Conservation (phyloP, 2,797 vertebrate species). For the Octomys mimax region DNA sequence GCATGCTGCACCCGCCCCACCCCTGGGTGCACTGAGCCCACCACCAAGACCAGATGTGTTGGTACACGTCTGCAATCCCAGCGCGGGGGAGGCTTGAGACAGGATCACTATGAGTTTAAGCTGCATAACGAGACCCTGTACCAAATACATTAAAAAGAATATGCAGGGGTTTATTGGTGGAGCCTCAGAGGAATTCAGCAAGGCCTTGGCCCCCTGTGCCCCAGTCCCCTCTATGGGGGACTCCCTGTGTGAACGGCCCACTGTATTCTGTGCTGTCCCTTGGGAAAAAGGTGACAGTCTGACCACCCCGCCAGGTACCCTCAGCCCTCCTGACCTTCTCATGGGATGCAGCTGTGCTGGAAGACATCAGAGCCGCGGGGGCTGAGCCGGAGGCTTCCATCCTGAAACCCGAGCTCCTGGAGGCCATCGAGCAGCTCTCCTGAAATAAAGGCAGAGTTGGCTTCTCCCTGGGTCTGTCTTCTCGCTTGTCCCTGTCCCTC, state of each 20-base stretch:
- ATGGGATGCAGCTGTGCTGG: slow-evolving; percentile 94
- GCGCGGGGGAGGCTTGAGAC: too few species aligned
- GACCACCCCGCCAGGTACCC: slow-evolving; percentile 90
- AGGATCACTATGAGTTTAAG: too few species aligned
- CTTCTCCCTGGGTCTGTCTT: background rate
- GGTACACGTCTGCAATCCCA: too few species aligned
- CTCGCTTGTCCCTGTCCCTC: background rate
- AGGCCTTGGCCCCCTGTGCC: background rate
- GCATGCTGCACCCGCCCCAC: too few species aligned
- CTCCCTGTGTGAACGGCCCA: background rate
- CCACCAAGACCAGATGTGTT: too few species aligned
- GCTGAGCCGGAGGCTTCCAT: slow-evolving; percentile 84
- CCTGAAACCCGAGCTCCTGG: slow-evolving; percentile 92
- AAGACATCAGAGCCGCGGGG: slow-evolving; percentile 92
- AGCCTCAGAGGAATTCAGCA: background rate
- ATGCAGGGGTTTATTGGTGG: background rate
- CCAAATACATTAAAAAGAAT: too few species aligned
- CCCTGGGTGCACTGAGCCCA: too few species aligned
- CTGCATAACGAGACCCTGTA: too few species aligned
- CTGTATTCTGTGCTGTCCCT: background rate
- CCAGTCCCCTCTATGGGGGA: too few species aligned
- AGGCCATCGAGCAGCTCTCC: slow-evolving; percentile 89
- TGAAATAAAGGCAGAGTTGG: slow-evolving; percentile 89
- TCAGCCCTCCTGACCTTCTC: slow-evolving; percentile 94
- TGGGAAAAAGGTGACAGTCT: background rate